Percentiles rank a stretch among this genome's conserved stretches.
phyloP scores from a whole-genome alignment of 2,113 vertebrate species.

The Thymallus thymallus region DNA sequence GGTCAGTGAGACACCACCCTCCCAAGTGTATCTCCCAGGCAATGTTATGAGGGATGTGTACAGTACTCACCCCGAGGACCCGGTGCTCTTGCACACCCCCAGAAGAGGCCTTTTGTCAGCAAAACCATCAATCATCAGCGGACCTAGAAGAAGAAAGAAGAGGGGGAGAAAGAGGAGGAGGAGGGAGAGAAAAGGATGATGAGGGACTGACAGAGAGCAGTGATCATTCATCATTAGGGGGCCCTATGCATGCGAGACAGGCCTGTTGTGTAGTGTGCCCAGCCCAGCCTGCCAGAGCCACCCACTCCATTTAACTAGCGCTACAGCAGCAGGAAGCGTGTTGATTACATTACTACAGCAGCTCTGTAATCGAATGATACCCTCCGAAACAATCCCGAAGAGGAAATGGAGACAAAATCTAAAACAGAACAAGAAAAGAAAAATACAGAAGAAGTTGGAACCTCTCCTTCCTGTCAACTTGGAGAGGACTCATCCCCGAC shows the following conservation, averaged over 20 bases:
- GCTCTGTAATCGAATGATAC: constrained; percentile 66
- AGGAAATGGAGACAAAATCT: too few relatives aligned
- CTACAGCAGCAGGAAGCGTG: constrained; percentile 66
- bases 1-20: too few relatives aligned
- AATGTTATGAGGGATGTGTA: too few relatives aligned
- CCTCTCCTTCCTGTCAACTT: constrained; percentile 53
- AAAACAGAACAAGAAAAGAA: too few relatives aligned
- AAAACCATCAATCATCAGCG: constrained; percentile 87
- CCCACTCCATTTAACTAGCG: constrained; percentile 42
- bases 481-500: constrained; percentile 23
- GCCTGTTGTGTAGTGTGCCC: constrained; percentile 35
- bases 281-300: constrained; percentile 33
- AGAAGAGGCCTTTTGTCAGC: constrained; percentile 93
- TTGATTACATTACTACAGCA: constrained; percentile 72
- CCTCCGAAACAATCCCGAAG: neutral
- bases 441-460: neutral
- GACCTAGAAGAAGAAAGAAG: constrained; percentile 67
- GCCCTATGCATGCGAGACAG: constrained; percentile 37
- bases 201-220: constrained; percentile 47
- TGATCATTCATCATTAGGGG: constrained; percentile 52
- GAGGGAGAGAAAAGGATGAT: constrained; percentile 56
- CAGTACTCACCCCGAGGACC: constrained; percentile 91
- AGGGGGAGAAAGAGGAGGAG: constrained; percentile 21
- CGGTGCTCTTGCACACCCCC: constrained; percentile 94
- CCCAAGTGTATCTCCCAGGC: too few relatives aligned